phyloP scores from a whole-genome alignment of 30 jellyfish, hydroid and myxozoan species.

The Hydractinia echinata region DNA sequence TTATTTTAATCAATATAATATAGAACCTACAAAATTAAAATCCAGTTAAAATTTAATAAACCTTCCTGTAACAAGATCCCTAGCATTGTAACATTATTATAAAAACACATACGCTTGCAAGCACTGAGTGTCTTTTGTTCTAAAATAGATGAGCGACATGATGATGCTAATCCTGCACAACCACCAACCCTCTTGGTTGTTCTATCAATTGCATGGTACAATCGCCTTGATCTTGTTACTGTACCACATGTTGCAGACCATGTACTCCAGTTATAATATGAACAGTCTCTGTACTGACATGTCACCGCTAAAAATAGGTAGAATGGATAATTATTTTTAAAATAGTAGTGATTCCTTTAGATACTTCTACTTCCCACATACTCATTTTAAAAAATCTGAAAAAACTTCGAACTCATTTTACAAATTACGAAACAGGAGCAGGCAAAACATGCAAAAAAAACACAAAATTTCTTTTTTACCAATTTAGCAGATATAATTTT shows the following conservation, averaged over 20 bases:
- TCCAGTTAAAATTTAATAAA: no score
- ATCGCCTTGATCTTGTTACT: slow-evolving; percentile 3
- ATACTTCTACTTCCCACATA: no score
- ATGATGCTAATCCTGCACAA: slow-evolving; percentile 20
- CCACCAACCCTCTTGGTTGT: slow-evolving; percentile 12
- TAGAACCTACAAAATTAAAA: no score
- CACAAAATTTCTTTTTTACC: no score
- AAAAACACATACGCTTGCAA: slow-evolving; percentile 6
- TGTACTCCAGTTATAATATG: slow-evolving; percentile 1
- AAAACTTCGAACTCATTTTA: no score
- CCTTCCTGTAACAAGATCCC: no score
- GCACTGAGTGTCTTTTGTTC: slow-evolving; percentile 5
- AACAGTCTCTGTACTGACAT: slow-evolving; percentile 17
- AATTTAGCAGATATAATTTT: no score
- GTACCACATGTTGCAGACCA: slow-evolving; percentile 31
- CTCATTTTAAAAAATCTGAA: no score
- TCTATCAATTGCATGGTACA: not conserved
- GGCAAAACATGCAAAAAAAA: no score
- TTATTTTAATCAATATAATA: no score
- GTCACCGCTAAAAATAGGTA: not conserved
- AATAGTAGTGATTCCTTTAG: not conserved
- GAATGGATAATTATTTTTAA: not conserved
- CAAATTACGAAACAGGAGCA: no score
- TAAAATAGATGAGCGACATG: not conserved
- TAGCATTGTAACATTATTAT: no score